Evolutionary conservation across 2,113 vertebrate genomes (phyloP), one percentile per base, ranked within the genome.

Genomic region (Spheniscus mendiculus): DNA sequence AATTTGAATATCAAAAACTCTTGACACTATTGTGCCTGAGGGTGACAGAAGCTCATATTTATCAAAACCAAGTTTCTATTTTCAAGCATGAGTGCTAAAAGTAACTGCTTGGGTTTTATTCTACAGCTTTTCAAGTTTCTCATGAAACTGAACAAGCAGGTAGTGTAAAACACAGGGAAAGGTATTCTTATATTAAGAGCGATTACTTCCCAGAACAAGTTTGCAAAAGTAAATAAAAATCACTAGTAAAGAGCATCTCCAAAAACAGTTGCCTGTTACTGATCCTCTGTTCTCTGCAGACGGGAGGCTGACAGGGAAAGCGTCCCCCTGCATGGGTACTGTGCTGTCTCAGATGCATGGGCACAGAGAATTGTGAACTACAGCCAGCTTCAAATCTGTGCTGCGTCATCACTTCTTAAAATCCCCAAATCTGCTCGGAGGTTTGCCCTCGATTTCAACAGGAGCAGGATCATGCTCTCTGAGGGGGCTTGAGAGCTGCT

Each of bases 271-370:
- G 58, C 26, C 42, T 62, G 45, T 25, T 77, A 49, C 3, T n/a
- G 30, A 53, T 32, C 30, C 17, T 34, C 36, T 26, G 47, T 61
- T 45, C 58, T 58, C 45, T 86, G 55, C 76, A 92, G 42, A 58
- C 40, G 14, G 12, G 53, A 92, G 12, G 56, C 36, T 89, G 66
- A 42, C 42, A 66, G 42, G 69, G 50, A 84, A 87, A 72, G 4
- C 3, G 1, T 70, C 22, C 40, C 26, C n/a, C 13, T 1, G 1
- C 21, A 17, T 0, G 4, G 45, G 14, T 38, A 26, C 11, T 6
- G 12, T 20, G 23, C 7, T 21, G 38, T 42, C 36, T 93, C n/a
- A 34, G 56, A 45, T 23, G 6, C 19, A 30, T 2, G 23, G 32
- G 50, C 9, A 0, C 38, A 78, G 38, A 34, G 18, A 1, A 1